Evolutionary conservation across 1,140 invertebrate species (phyloP).

Genomic region (Neuroterus valhalla): DNA sequence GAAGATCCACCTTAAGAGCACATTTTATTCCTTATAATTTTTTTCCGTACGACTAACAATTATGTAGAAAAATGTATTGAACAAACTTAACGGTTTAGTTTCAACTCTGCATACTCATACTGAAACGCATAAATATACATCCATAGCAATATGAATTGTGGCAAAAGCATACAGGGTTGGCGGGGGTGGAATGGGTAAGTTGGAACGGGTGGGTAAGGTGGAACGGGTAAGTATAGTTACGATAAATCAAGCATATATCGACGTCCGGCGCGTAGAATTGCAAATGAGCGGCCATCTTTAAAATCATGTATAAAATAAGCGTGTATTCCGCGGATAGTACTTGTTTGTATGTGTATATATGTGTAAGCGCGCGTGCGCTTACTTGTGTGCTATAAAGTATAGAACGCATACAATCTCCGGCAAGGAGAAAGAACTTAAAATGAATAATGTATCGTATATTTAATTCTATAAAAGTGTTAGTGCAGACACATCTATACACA

Average conservation of each 20-base stretch:
- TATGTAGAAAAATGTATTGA: background rate
- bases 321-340: constrained; percentile 47
- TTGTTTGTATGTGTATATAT: constrained; percentile 36
- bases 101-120: background rate
- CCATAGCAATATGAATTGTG: constrained; percentile 62
- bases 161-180: constrained; percentile 48
- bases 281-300: constrained; percentile 74
- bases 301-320: constrained; percentile 69
- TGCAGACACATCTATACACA: constrained; percentile 45
- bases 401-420: constrained; percentile 60
- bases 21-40: no score
- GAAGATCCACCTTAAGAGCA: no score
- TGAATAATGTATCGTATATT: constrained; percentile 77
- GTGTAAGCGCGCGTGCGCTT: constrained; percentile 37
- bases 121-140: background rate
- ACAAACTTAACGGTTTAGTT: no score
- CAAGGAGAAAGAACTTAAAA: constrained; percentile 74
- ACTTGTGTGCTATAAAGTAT: constrained; percentile 40
- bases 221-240: constrained; percentile 70
- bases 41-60: background rate
- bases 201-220: constrained; percentile 62
- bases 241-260: constrained; percentile 75
- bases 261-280: constrained; percentile 73
- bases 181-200: no score
- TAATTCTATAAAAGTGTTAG: constrained; percentile 71